Percentiles rank a stretch among this genome's conserved stretches.
Evolutionary conservation across 2,797 vertebrate genomes (phyloP).

Genomic region (Amphiprion clarkii): DNA sequence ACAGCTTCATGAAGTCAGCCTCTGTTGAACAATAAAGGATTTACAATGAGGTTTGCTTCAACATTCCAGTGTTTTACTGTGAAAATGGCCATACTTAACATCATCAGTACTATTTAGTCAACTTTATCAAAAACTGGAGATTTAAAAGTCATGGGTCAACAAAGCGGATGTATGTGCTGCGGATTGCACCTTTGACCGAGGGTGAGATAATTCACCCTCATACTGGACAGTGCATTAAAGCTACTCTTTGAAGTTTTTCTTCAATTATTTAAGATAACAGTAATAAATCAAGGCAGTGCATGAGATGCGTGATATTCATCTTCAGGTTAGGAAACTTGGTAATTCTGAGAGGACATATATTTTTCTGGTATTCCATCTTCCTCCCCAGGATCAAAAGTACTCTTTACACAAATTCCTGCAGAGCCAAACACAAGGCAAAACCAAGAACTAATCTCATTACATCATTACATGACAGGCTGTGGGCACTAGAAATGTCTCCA

Average conservation of each 20-base stretch:
- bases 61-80: background rate
- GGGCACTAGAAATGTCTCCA: slow-evolving; percentile 28
- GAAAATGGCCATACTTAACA: slow-evolving; percentile 15
- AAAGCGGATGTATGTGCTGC: background rate
- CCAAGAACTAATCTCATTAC: slow-evolving; percentile 34
- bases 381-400: slow-evolving; percentile 10
- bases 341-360: background rate
- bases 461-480: slow-evolving; percentile 29
- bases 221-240: background rate
- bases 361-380: background rate
- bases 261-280: background rate
- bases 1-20: background rate
- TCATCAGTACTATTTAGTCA: background rate
- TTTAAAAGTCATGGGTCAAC: slow-evolving; percentile 21
- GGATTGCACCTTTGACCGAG: background rate
- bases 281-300: slow-evolving; percentile 54
- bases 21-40: background rate
- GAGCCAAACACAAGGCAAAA: slow-evolving; percentile 34
- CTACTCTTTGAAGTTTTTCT: background rate
- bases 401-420: slow-evolving; percentile 46
- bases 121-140: slow-evolving; percentile 12
- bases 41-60: background rate
- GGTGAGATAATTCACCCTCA: background rate
- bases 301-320: background rate
- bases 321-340: background rate